phyloP scores from a whole-genome alignment of 2,888 invertebrate species.

The Idaea biselata region DNA sequence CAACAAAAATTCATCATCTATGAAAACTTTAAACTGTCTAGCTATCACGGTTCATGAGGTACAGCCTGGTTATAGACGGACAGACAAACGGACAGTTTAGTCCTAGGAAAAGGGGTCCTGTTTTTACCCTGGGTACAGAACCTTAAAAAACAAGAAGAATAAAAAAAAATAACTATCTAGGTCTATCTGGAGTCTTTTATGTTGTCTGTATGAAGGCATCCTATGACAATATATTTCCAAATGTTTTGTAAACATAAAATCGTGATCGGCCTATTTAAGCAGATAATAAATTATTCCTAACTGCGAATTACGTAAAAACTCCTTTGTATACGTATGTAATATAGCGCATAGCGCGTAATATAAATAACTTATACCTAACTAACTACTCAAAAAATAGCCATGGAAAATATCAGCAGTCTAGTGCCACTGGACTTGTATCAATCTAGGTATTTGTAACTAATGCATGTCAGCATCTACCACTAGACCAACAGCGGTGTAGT shows the following conservation, averaged over 20 bases:
- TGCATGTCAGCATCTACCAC: no score
- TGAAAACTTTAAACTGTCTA: no score
- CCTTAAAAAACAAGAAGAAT: no score
- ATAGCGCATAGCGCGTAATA: background rate
- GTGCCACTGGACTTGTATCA: no score
- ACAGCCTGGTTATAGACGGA: no score
- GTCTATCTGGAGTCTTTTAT: background rate
- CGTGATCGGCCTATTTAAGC: constrained; percentile 23
- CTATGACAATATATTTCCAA: background rate
- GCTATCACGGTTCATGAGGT: no score
- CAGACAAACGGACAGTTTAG: no score
- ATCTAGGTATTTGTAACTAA: no score
- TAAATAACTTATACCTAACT: background rate
- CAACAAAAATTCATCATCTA: no score
- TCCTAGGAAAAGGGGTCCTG: no score
- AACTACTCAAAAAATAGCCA: background rate
- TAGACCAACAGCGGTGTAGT: no score
- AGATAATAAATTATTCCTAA: constrained; percentile 12
- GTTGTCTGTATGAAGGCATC: background rate
- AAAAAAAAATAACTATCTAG: background rate
- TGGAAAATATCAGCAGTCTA: background rate
- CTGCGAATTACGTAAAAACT: constrained; percentile 15
- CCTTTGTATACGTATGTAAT: constrained; percentile 1
- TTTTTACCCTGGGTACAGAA: no score
- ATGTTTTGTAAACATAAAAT: constrained; percentile 11